Evolutionary conservation across 2,797 vertebrate genomes (phyloP).

Genomic region (Trachurus trachurus): DNA sequence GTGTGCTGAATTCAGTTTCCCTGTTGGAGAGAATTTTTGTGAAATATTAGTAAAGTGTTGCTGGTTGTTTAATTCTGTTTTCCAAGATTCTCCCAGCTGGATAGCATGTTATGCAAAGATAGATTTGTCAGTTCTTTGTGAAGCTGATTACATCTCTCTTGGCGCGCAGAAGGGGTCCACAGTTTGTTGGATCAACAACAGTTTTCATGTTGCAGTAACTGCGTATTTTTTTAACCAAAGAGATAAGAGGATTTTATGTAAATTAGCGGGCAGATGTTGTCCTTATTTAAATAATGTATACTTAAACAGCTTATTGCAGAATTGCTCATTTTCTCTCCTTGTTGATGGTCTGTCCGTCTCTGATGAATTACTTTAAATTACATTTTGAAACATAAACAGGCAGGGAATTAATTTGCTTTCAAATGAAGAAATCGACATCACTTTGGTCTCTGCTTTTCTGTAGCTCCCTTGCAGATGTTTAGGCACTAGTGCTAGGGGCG

Average conservation of each 20-base stretch:
- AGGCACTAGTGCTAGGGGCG: conserved; percentile 1
- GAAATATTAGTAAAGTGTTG: background rate
- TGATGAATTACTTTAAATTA: conserved; percentile 32
- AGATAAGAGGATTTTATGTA: conserved; percentile 11
- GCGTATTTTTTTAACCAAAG: background rate
- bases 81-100: conserved; percentile 14
- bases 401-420: conserved; percentile 30
- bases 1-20: background rate
- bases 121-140: conserved; percentile 21
- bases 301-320: conserved; percentile 27
- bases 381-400: conserved; percentile 12
- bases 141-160: conserved; percentile 24
- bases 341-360: conserved; percentile 3
- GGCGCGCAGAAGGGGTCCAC: conserved; percentile 8
- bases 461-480: conserved; percentile 48
- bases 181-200: background rate
- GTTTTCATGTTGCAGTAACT: background rate
- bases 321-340: conserved; percentile 8
- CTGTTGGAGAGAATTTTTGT: background rate
- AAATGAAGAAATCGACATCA: conserved; percentile 7
- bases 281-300: background rate
- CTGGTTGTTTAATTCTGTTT: conserved; percentile 25
- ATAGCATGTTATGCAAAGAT: conserved; percentile 23
- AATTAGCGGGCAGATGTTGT: background rate
- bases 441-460: conserved; percentile 33